Percentiles rank a stretch among this genome's conserved stretches.
These are phyloP conservation scores for Paedocypris sp. DNA, from an alignment of 2,113 vertebrate genomes.

Conservation along the genomic window DNA sequence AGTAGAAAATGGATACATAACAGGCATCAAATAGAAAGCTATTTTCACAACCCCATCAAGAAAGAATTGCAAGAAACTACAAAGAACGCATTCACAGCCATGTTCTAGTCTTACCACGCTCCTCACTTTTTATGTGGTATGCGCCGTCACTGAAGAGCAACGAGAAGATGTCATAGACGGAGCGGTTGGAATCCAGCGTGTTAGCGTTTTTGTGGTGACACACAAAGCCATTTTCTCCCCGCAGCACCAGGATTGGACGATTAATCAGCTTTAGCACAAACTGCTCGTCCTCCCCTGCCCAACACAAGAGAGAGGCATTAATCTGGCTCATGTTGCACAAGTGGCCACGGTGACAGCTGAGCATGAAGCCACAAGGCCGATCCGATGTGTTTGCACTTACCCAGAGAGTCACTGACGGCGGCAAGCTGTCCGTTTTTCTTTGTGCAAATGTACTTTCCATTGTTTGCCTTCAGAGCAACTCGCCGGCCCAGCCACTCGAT, in stretches of 20 bases:
- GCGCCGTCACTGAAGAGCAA: conserved; percentile 82
- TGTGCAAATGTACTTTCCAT: conserved; percentile 86
- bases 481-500: conserved; percentile 82
- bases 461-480: conserved; percentile 81
- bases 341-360: not conserved
- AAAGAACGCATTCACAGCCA: too few species aligned
- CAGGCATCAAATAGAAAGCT: too few species aligned
- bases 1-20: too few species aligned
- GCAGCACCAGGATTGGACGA: conserved; percentile 84
- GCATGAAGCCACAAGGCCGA: not conserved
- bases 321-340: not conserved
- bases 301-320: not conserved
- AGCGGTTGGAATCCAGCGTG: conserved; percentile 83
- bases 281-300: conserved; percentile 77
- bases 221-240: conserved; percentile 83
- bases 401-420: conserved; percentile 75
- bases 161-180: conserved; percentile 82
- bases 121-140: conserved; percentile 83
- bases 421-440: conserved; percentile 95
- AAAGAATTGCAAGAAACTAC: too few species aligned
- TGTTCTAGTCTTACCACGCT: not conserved
- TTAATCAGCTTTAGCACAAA: conserved; percentile 90
- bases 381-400: conserved; percentile 56
- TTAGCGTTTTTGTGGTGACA: conserved; percentile 85
- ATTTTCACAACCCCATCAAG: too few species aligned